Evolutionary conservation across 2,888 invertebrate genomes (phyloP), one percentile per base, ranked within the genome.

Genomic region (Ectemnius continuus): DNA sequence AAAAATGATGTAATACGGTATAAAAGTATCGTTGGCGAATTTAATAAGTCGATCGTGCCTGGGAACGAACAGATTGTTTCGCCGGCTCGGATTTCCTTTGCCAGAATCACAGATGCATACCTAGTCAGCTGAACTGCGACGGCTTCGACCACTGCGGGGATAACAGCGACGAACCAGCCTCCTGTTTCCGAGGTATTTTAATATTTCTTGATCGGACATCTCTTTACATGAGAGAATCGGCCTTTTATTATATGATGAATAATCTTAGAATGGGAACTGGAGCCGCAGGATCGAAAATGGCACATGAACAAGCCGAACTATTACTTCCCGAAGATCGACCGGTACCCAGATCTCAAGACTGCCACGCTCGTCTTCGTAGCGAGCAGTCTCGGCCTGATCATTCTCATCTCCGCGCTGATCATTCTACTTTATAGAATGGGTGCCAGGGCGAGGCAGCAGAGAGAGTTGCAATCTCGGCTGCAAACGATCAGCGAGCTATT

Each of bases 141-240:
- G 95, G 95, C 6, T 94, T 95, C 81, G 95, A 96, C 90, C 95
- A 96, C 82, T 96, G 96, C 82, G 95, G 95, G 0, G 95, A 95
- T 87, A 93, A 93, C 75, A 94, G 94, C 79, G 95, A 95, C 88
- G 95, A 95, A 88, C 93, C 93, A 0, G 89, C 92, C 0, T 92
- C 93, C 61, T 95, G 95, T 79, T 92, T 92, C 64, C 89, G 91
- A 89, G 92, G 93, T 92, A 59, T 2, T 3, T 16, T 47, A 6
- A 13, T 18, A 8, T 48, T 48, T 48, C 48, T 8, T 48, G 8
- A 13, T 48, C 8, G n/a, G 48, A 48, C 8, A n/a, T 48, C 8
- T 26, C 59, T 20, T 20, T 20, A 1, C 1, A 20, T 20, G 20
- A 20, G 20, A 20, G 2, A 2, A 2, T 23, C 2, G 23, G 5